These are phyloP conservation scores for Pinctada fucata DNA, from an alignment of 2,888 invertebrate species.

Conservation along the genomic window DNA sequence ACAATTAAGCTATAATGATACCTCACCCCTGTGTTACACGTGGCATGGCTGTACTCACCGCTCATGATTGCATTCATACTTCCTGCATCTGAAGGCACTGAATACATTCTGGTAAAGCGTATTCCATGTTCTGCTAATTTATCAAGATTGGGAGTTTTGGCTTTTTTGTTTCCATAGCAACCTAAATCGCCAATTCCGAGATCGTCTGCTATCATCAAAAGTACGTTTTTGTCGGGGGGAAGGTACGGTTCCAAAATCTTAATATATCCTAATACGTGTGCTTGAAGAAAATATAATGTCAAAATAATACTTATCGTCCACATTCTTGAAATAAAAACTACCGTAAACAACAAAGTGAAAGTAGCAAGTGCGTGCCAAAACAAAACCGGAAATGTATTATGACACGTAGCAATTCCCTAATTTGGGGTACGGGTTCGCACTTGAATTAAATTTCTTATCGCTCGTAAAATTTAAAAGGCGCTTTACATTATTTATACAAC, in stretches of 20 bases:
- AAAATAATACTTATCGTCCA: background rate
- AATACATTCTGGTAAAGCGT: constrained; percentile 73
- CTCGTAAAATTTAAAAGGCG: no score
- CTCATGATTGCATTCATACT: constrained; percentile 78
- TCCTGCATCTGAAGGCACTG: constrained; percentile 76
- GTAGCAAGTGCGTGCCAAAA: background rate
- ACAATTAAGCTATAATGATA: no score
- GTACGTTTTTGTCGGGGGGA: constrained; percentile 73
- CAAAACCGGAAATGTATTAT: background rate
- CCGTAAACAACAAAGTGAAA: background rate
- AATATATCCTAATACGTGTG: background rate
- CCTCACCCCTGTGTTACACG: no score
- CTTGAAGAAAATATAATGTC: background rate
- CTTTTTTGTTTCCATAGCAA: constrained; percentile 75
- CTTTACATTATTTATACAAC: no score
- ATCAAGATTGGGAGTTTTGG: constrained; percentile 77
- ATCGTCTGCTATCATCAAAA: constrained; percentile 79
- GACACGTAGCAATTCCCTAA: background rate
- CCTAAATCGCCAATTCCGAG: constrained; percentile 77
- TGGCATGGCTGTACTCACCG: constrained; percentile 56
- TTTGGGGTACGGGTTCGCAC: no score
- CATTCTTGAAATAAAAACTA: background rate
- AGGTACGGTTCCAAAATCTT: background rate
- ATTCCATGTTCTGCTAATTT: constrained; percentile 74
- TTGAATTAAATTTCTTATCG: no score